Conservation (phyloP, 1,140 invertebrate genomes). For the Argopecten irradians region DNA sequence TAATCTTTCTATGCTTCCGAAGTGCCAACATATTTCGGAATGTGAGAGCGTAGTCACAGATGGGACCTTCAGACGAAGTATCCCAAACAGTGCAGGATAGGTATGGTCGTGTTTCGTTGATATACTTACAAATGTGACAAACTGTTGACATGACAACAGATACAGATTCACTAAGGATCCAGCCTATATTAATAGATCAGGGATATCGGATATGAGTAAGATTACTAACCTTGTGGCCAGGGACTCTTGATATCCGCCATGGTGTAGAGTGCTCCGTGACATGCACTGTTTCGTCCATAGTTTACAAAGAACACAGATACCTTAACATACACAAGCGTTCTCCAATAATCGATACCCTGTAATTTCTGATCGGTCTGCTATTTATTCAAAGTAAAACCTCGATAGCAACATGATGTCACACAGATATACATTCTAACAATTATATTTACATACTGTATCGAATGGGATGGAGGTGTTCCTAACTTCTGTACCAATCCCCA, state of each 20-base stretch:
- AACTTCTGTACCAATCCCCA: neutral
- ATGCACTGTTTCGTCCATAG: slow-evolving; percentile 3
- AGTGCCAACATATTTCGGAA: no score
- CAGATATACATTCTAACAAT: neutral
- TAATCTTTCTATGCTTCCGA: no score
- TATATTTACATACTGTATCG: neutral
- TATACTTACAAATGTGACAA: no score
- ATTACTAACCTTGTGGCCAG: neutral
- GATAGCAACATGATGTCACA: neutral
- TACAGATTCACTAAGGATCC: neutral
- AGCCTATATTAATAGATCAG: neutral
- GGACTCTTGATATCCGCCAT: neutral
- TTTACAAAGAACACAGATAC: neutral
- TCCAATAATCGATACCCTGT: neutral
- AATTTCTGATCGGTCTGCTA: neutral
- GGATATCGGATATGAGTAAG: neutral
- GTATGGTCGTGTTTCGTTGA: no score
- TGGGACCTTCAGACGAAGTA: no score
- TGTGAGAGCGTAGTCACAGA: no score
- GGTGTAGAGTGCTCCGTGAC: neutral
- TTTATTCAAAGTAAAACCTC: neutral
- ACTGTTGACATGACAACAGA: no score
- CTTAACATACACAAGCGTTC: neutral
- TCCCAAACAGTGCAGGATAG: no score
- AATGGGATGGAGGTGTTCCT: neutral